Percentiles rank a stretch among this genome's conserved stretches.
Evolutionary conservation across 2,888 invertebrate genomes (phyloP).

Genomic region (Acrobasis repandana): DNA sequence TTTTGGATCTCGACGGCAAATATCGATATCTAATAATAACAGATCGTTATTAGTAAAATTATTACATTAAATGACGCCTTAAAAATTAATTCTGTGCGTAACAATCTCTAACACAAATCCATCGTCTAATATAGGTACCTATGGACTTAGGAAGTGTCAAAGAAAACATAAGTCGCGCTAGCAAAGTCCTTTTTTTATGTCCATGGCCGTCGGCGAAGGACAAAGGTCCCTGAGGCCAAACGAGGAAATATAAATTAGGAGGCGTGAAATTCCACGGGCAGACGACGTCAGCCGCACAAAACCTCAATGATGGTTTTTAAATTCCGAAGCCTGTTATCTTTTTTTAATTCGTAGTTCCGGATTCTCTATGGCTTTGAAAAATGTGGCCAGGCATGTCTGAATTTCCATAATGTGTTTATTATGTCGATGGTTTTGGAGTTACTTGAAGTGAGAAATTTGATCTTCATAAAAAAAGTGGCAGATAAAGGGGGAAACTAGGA

Average conservation of each 20-base stretch:
- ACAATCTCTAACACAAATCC: neutral
- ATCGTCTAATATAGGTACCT: neutral
- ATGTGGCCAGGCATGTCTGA: conserved; percentile 8
- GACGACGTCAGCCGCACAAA: conserved; percentile 60
- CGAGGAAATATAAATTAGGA: conserved; percentile 72
- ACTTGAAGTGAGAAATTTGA: neutral
- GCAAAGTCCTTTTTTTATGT: conserved; percentile 20
- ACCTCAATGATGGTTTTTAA: conserved; percentile 62
- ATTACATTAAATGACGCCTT: too few species aligned
- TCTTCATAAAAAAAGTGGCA: neutral
- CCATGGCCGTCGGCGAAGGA: conserved; percentile 16
- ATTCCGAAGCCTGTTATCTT: conserved; percentile 40
- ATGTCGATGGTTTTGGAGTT: neutral
- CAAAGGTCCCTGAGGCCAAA: conserved; percentile 40
- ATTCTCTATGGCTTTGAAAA: conserved; percentile 1
- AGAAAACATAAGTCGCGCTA: conserved; percentile 14
- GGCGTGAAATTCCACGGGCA: conserved; percentile 69
- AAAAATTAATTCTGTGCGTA: too few species aligned
- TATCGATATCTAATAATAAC: too few species aligned
- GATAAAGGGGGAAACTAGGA: too few species aligned
- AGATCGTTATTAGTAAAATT: too few species aligned
- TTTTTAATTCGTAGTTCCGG: conserved; percentile 17
- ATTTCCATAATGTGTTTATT: conserved; percentile 18
- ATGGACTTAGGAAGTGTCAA: neutral
- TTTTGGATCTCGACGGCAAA: too few species aligned